phyloP scores from a whole-genome alignment of 2,113 vertebrate species.

The Ellobius talpinus region DNA sequence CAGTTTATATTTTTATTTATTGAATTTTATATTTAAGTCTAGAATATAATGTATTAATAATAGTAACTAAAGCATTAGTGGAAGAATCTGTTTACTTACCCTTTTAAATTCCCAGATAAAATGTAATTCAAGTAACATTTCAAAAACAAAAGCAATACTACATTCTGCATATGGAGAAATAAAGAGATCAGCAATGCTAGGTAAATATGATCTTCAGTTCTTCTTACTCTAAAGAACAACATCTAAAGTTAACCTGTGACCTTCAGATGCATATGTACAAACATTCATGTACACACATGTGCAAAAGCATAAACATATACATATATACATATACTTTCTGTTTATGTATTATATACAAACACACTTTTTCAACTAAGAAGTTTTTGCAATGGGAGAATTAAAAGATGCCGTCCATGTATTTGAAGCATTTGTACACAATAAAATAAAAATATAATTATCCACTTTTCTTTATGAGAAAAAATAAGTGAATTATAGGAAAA shows the following conservation, averaged over 20 bases:
- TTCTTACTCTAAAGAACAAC: slow-evolving; percentile 30
- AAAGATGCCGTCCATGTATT: neutral
- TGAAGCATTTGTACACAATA: neutral
- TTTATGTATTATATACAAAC: neutral
- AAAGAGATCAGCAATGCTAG: neutral
- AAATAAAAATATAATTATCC: neutral
- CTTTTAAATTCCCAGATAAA: neutral
- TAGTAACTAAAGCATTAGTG: neutral
- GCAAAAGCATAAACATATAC: neutral
- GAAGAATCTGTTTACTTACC: neutral
- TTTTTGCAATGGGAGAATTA: neutral
- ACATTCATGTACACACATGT: neutral
- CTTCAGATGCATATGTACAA: neutral
- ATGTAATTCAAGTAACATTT: neutral
- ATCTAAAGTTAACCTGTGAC: neutral
- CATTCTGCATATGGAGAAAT: neutral
- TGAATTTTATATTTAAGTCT: neutral
- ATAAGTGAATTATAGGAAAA: neutral
- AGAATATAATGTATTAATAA: neutral
- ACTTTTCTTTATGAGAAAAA: neutral
- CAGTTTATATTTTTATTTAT: neutral
- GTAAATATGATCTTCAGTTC: neutral
- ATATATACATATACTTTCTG: neutral
- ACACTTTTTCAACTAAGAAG: neutral
- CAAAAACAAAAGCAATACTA: neutral